These are phyloP conservation scores for Caretta caretta DNA, from an alignment of 2,113 vertebrate species.

Conservation along the genomic window DNA sequence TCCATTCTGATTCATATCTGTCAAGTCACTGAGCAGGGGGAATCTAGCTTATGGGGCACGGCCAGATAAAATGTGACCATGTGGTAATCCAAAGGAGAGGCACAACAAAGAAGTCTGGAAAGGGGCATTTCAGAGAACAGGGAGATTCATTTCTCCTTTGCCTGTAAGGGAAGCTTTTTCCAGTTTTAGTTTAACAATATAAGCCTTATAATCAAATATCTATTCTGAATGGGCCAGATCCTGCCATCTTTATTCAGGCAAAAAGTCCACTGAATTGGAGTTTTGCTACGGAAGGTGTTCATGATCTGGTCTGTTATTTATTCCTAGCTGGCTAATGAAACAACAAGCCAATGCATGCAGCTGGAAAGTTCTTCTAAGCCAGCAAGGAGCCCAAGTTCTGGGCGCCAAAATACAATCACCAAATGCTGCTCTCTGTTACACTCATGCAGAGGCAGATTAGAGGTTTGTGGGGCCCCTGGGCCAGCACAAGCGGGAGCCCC, in stretches of 20 bases:
- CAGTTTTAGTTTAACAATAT: background rate
- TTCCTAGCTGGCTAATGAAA: background rate
- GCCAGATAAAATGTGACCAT: background rate
- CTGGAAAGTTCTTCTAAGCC: background rate
- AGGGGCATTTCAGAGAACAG: background rate
- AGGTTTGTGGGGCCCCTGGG: no score
- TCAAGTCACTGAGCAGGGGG: background rate
- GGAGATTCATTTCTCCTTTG: background rate
- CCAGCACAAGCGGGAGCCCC: no score
- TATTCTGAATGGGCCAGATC: background rate
- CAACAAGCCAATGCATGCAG: background rate
- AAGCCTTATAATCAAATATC: background rate
- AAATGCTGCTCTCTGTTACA: background rate
- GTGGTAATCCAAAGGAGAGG: background rate
- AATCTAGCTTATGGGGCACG: fast-evolving
- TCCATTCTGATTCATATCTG: background rate
- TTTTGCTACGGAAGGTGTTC: background rate
- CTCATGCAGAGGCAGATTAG: no score
- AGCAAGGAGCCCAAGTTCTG: background rate
- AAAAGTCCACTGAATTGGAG: background rate
- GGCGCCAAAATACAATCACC: background rate
- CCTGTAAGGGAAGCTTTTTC: background rate
- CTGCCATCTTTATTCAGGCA: background rate
- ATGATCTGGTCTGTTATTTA: background rate
- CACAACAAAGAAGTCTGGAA: background rate